These are phyloP conservation scores for Sebastes trivittatus DNA, from an alignment of 2,797 vertebrate species.

Conservation along the genomic window DNA sequence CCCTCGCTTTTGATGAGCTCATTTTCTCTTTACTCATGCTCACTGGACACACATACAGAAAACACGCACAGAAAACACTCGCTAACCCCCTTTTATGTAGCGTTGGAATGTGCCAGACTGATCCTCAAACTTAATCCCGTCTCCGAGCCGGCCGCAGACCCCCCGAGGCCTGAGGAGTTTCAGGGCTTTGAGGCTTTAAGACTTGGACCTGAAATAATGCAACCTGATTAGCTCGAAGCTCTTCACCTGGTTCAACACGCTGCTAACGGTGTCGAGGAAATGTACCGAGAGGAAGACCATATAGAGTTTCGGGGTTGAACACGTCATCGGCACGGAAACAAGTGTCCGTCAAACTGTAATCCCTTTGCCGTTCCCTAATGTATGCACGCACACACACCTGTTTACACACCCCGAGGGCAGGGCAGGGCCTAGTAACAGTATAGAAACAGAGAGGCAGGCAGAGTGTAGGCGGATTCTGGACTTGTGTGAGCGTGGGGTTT, in stretches of 20 bases:
- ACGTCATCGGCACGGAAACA: conserved; percentile 35
- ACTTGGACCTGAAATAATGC: conserved; percentile 72
- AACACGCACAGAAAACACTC: conserved; percentile 8
- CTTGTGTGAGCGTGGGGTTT: conserved; percentile 10
- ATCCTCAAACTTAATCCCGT: conserved; percentile 70
- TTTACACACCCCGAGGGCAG: conserved; percentile 66
- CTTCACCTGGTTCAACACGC: conserved; percentile 46
- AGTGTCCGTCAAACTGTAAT: conserved; percentile 62
- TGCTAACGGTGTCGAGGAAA: conserved; percentile 16
- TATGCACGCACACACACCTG: conserved; percentile 66
- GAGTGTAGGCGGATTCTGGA: conserved; percentile 56
- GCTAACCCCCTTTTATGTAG: conserved; percentile 51
- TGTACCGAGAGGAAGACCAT: conserved; percentile 2
- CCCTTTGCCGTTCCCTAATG: conserved; percentile 52
- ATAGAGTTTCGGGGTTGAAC: conserved; percentile 33
- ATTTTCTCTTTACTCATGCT: conserved; percentile 65
- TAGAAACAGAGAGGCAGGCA: conserved; percentile 53
- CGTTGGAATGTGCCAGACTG: conserved; percentile 73
- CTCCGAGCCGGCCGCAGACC: conserved; percentile 56
- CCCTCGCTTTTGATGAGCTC: conserved; percentile 61
- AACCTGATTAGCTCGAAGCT: conserved; percentile 66
- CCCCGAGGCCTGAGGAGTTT: conserved; percentile 60
- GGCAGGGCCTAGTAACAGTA: conserved; percentile 65
- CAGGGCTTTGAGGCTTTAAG: conserved; percentile 66
- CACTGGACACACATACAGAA: conserved; percentile 56